Percentiles rank a stretch among this genome's conserved stretches.
These are phyloP conservation scores for Oryzias dopingdopingensis DNA, from an alignment of 2,797 vertebrate species.

Conservation along the genomic window DNA sequence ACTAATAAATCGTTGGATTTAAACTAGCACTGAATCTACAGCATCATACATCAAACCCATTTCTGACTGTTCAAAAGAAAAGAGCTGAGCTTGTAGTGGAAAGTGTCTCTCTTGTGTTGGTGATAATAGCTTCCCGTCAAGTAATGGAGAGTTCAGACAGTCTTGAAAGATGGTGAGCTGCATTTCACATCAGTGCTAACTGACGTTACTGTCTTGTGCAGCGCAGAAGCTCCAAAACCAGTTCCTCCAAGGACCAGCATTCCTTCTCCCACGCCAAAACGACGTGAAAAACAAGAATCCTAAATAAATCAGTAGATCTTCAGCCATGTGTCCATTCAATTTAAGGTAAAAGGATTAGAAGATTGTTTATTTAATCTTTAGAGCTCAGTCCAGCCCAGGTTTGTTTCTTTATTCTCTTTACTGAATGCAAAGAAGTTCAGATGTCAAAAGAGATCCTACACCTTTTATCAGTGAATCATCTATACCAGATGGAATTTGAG, in stretches of 20 bases:
- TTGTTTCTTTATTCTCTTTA: constrained; percentile 10
- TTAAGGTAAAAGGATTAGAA: constrained; percentile 46
- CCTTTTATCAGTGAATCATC: constrained; percentile 3
- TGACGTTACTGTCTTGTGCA: constrained; percentile 46
- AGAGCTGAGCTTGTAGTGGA: constrained; percentile 16
- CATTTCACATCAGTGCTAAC: constrained; percentile 62
- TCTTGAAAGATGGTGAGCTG: constrained; percentile 56
- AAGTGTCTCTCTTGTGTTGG: constrained; percentile 25
- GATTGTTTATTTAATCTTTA: constrained; percentile 53
- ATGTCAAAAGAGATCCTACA: constrained; percentile 24
- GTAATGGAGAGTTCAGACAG: constrained; percentile 30
- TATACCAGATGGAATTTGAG: constrained; percentile 31
- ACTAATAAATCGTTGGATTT: too few relatives aligned
- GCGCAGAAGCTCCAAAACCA: constrained; percentile 26
- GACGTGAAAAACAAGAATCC: constrained; percentile 17
- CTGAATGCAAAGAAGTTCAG: constrained; percentile 20
- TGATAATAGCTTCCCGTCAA: constrained; percentile 53
- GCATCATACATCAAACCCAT: too few relatives aligned
- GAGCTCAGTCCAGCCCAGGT: constrained; percentile 2
- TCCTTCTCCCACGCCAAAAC: constrained; percentile 32
- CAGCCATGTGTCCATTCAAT: constrained; percentile 17
- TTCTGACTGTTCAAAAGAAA: too few relatives aligned
- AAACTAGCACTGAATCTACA: too few relatives aligned
- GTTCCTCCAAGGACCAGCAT: constrained; percentile 43
- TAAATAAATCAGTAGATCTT: constrained; percentile 49